A percentile compares a stretch with the other conserved stretches of the same genome.
Conservation (phyloP, 2,888 invertebrate genomes). For the Caenorhabditis plicata region DNA sequence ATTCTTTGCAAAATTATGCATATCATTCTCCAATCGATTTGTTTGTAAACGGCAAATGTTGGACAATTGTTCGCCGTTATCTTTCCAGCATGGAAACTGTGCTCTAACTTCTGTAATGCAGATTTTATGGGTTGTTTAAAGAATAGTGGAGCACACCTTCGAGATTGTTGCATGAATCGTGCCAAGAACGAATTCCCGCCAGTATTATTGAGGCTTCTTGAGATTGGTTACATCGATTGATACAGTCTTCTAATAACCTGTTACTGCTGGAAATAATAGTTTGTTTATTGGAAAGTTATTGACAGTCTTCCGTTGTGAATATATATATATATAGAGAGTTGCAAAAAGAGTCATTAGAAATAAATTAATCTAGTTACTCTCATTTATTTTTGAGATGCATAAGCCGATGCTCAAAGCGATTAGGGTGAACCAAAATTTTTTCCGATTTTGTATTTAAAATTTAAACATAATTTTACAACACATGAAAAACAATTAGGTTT, state of each 20-base stretch:
- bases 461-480: no score
- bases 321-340: no score
- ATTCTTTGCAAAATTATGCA: constrained; percentile 33
- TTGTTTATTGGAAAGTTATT: no score
- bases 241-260: constrained; percentile 28
- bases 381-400: no score
- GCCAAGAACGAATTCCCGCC: constrained; percentile 35
- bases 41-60: constrained; percentile 34
- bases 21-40: constrained; percentile 20
- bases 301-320: no score
- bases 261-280: constrained; percentile 35
- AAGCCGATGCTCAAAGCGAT: constrained; percentile 2
- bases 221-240: constrained; percentile 37
- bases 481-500: no score
- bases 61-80: constrained; percentile 35
- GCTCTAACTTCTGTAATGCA: constrained; percentile 32
- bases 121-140: not conserved
- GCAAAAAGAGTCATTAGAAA: no score
- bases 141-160: constrained; percentile 8
- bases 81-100: constrained; percentile 46
- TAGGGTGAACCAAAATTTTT: no score
- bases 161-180: constrained; percentile 29
- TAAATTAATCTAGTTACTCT: no score
- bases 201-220: constrained; percentile 38
- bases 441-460: no score